Base-by-base conservation (phyloP, 2,797 vertebrate genomes). In the Tachyglossus aculeatus region DNA sequence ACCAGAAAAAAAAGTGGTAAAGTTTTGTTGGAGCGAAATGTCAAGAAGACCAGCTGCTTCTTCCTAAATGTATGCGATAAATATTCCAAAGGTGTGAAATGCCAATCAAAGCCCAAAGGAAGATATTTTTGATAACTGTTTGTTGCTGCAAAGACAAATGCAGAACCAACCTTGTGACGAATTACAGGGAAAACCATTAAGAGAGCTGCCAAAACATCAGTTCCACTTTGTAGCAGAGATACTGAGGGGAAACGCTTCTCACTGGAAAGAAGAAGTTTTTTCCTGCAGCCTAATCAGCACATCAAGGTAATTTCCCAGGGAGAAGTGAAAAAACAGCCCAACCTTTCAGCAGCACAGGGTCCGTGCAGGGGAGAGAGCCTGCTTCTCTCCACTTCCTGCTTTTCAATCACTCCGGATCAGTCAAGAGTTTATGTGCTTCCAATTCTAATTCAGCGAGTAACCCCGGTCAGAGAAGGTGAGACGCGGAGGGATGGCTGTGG, bases 301-400 rank as follows among this genome's bases (percentile, higher is more conserved):
- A 80, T 62, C 53, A 85, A 84, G 91, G 91, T 91, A 61, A 63
- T 91, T 94, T 92, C 93, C 92, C 82, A 92, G 74, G 66, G 82
- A 92, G 91, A 94, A 94, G 88, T 92, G 89, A 92, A 87, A 91
- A 87, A 71, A 74, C 71, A 83, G 57, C 41, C 2, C 18, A 88
- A 55, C 44, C 84, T 89, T 83, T 88, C 63, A 81, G 41, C 76
- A 70, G 36, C 82, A 60, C 74, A 40, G 45, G 9, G 66, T 9
- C 84, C 67, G 82, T 48, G 50, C 27, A 63, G 74, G 45, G 67
- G 85, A 72, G 76, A 75, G 80, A 72, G 41, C 7, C 43, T 75
- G 37, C 55, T 66, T 5, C 22, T 9, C 15, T 33, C 51, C 60
- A 83, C 86, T 93, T 93, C 91, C 89, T 70, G 15, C 78, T 89